These are phyloP conservation scores for Tachysurus vachellii DNA, from an alignment of 2,113 vertebrate genomes.

Conservation along the genomic window DNA sequence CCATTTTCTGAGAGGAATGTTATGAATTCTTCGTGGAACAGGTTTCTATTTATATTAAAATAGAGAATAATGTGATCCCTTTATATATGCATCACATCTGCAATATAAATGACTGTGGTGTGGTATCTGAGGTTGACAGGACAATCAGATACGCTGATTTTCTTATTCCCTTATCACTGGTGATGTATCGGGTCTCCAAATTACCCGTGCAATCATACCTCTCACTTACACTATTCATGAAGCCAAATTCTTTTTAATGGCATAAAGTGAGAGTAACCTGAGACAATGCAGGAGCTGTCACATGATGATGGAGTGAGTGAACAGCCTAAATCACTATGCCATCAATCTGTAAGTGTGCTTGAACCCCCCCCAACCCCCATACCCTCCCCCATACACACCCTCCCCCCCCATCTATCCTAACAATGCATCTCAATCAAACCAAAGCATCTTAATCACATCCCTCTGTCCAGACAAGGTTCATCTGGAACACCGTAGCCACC, in stretches of 20 bases:
- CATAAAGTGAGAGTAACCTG: slow-evolving; percentile 1
- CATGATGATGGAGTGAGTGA: slow-evolving; percentile 45
- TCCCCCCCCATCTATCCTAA: neutral
- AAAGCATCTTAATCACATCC: slow-evolving; percentile 12
- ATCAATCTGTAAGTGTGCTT: slow-evolving; percentile 48
- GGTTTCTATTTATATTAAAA: slow-evolving; percentile 23
- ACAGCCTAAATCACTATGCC: slow-evolving; percentile 47
- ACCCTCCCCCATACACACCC: neutral
- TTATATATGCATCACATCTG: slow-evolving; percentile 32
- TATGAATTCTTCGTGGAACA: slow-evolving; percentile 14
- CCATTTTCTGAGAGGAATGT: slow-evolving; percentile 33
- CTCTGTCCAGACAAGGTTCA: neutral
- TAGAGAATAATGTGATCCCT: neutral
- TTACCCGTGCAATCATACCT: neutral
- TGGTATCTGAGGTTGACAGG: slow-evolving; percentile 3
- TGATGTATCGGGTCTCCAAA: slow-evolving; percentile 31
- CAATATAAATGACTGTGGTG: slow-evolving; percentile 2
- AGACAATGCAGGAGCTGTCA: slow-evolving; percentile 43
- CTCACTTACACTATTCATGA: slow-evolving; percentile 48
- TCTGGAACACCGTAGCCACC: neutral
- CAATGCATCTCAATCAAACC: slow-evolving; percentile 1
- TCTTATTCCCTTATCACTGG: slow-evolving; percentile 33
- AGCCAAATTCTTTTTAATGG: slow-evolving; percentile 53
- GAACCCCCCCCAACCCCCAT: no score
- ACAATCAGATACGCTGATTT: slow-evolving; percentile 35